Evolutionary conservation across 2,113 vertebrate species (phyloP).

Genomic region (Lichenostomus cassidix): DNA sequence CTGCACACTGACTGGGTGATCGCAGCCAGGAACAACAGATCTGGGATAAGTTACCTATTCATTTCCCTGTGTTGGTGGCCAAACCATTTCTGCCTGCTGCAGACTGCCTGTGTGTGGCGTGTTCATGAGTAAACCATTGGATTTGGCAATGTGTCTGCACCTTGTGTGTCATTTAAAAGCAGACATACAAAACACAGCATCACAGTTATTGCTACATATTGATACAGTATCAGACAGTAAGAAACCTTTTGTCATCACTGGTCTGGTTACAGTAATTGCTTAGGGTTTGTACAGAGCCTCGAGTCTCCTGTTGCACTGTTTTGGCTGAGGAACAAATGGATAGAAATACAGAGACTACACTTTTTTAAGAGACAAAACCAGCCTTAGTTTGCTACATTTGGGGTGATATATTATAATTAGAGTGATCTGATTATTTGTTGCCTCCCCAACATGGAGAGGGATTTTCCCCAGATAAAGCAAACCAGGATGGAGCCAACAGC

Average conservation of each 20-base stretch:
- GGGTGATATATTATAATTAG: background rate
- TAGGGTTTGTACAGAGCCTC: background rate
- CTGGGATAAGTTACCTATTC: background rate
- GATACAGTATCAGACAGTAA: conserved; percentile 33
- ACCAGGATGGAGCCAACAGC: background rate
- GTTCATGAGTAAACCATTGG: background rate
- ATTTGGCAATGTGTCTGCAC: background rate
- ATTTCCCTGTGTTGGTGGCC: background rate
- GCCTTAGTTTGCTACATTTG: background rate
- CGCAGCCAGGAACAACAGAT: background rate
- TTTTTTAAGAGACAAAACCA: background rate
- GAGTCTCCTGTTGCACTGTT: background rate
- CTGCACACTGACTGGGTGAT: rapidly evolving
- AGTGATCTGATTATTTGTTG: rapidly evolving
- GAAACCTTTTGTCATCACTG: background rate
- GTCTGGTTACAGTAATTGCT: background rate
- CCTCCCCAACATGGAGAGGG: background rate
- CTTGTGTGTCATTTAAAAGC: background rate
- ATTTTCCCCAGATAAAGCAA: background rate
- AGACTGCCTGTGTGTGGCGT: background rate
- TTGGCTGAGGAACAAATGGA: background rate
- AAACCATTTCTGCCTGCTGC: background rate
- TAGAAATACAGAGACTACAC: background rate
- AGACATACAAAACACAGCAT: background rate
- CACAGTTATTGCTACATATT: conserved; percentile 57